Evolutionary conservation across 92 coral and sea anemone genomes (phyloP).

Genomic region (Actinostola sp.): DNA sequence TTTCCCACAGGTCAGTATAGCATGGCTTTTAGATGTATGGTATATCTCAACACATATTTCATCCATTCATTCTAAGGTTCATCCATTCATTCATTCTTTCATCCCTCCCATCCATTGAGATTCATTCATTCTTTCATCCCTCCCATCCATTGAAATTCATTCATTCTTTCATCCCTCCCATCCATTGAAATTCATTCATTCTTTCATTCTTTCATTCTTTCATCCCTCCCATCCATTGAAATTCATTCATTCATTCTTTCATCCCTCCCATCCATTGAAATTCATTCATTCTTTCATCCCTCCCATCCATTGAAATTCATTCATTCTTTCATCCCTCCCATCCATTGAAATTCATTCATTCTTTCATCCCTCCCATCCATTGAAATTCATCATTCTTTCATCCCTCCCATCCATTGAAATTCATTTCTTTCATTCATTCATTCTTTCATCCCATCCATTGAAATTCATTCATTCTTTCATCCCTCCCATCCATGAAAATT

Average conservation of each 20-base stretch:
- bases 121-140: neutral
- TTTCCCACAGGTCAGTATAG: constrained; percentile 71
- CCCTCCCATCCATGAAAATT: neutral
- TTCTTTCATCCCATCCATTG: neutral
- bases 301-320: neutral
- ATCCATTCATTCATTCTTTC: too few species aligned
- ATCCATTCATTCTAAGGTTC: constrained; percentile 4
- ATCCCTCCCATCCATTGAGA: neutral
- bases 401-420: neutral
- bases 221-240: neutral
- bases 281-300: neutral
- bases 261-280: neutral
- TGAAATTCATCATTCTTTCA: too few species aligned
- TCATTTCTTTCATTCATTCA: constrained; percentile 2
- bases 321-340: neutral
- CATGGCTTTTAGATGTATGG: neutral
- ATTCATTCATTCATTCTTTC: neutral
- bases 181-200: neutral
- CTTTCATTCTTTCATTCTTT: neutral
- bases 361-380: neutral
- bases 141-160: too few species aligned
- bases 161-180: neutral
- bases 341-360: neutral
- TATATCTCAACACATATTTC: too few species aligned
- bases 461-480: neutral